Percentiles rank a stretch among this genome's conserved stretches.
Conservation (phyloP, 2,888 invertebrate species). For the Megalurothrips usitatus region DNA sequence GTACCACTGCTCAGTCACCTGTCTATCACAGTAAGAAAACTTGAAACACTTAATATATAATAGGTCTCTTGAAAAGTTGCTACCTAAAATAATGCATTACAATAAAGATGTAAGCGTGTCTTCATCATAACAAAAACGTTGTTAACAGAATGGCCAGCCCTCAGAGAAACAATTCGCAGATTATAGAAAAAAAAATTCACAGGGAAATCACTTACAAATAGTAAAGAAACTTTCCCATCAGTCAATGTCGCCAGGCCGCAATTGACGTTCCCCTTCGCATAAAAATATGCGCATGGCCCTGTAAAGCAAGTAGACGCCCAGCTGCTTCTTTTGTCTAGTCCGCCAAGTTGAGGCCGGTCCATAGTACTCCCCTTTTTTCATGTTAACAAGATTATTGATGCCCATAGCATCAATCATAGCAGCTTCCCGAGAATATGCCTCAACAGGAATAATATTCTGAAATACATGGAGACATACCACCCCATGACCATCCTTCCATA, state of each 20-base stretch:
- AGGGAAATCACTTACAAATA: no score
- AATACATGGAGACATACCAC: conserved; percentile 89
- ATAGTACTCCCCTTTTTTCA: conserved; percentile 76
- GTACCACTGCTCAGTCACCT: no score
- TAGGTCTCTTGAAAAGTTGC: no score
- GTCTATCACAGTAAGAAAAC: no score
- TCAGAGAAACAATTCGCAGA: no score
- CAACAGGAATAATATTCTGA: conserved; percentile 83
- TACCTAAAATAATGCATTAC: no score
- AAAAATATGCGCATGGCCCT: conserved; percentile 80
- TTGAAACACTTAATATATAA: no score
- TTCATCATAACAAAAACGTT: no score
- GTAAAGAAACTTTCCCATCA: conserved; percentile 27
- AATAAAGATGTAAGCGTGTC: no score
- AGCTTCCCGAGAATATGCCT: conserved; percentile 91
- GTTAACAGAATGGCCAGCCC: no score
- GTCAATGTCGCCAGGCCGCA: conserved; percentile 68
- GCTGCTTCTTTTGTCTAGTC: conserved; percentile 59
- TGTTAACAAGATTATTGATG: conserved; percentile 68
- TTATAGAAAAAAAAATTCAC: no score
- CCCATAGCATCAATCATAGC: conserved; percentile 89
- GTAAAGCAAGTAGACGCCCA: conserved; percentile 74
- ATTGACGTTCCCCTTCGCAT: conserved; percentile 82
- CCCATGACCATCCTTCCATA: conserved; percentile 79
- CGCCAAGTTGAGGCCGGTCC: conserved; percentile 72